Conservation (phyloP, 2,113 vertebrate genomes). For the Channa argus region DNA sequence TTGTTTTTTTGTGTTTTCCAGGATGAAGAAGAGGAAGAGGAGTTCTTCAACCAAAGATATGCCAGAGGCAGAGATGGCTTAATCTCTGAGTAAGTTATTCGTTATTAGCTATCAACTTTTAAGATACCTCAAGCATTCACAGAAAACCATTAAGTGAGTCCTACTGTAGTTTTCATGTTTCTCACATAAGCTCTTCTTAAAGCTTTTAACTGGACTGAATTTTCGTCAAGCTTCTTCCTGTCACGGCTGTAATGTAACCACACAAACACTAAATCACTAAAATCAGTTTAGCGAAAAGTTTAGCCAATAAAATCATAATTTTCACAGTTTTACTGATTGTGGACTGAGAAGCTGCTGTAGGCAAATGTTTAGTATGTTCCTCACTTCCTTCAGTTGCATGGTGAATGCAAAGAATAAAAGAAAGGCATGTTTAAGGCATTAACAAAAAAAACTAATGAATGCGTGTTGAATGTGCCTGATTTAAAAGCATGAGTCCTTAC, state of each 20-base stretch:
- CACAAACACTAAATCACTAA: too few species aligned
- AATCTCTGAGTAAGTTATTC: conserved; percentile 96
- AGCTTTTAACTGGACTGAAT: conserved; percentile 17
- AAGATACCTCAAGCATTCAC: conserved; percentile 30
- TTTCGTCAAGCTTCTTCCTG: conserved; percentile 1
- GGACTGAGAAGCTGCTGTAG: not conserved
- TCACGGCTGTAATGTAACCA: conserved; percentile 9
- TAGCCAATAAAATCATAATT: conserved; percentile 10
- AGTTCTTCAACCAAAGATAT: conserved; percentile 96
- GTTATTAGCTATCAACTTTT: conserved; percentile 3
- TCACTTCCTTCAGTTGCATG: conserved; percentile 45
- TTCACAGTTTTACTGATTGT: not conserved
- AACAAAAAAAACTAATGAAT: conserved; percentile 30
- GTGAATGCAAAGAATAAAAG: conserved; percentile 38
- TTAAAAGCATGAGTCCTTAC: conserved; percentile 51
- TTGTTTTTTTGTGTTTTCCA: conserved; percentile 61
- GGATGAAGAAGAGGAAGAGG: conserved; percentile 98
- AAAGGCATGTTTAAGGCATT: conserved; percentile 54
- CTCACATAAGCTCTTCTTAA: conserved; percentile 18
- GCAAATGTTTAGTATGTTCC: conserved; percentile 31
- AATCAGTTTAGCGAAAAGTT: too few species aligned
- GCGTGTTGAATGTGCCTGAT: conserved; percentile 44
- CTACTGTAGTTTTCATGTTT: not conserved
- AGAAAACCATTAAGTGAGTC: conserved; percentile 29
- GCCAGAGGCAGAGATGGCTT: conserved; percentile 97